Conservation (phyloP, 2,113 vertebrate genomes). For the Probosciger aterrimus region DNA sequence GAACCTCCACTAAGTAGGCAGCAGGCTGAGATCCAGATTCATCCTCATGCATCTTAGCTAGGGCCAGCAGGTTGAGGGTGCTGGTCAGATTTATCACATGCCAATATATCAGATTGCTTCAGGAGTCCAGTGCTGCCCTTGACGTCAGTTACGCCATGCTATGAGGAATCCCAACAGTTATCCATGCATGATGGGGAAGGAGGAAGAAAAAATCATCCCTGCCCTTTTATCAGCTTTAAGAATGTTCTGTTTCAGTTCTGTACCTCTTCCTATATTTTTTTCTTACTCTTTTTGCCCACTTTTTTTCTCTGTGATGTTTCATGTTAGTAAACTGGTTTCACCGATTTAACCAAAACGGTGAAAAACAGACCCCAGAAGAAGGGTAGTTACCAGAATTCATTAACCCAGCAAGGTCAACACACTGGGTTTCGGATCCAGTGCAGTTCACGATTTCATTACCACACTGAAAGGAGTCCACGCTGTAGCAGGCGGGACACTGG, state of each 20-base stretch:
- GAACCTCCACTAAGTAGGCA: not conserved
- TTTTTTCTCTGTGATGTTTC: not conserved
- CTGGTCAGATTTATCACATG: not conserved
- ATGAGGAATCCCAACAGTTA: not conserved
- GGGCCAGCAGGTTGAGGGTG: not conserved
- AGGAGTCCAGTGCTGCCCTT: not conserved
- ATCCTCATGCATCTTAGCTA: not conserved
- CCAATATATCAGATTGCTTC: not conserved
- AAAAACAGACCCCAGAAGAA: not conserved
- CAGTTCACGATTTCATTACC: not conserved
- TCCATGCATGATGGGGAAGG: not conserved
- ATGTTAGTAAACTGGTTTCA: not conserved
- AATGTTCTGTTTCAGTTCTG: not conserved
- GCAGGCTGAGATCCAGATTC: not conserved
- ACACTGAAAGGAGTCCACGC: not conserved
- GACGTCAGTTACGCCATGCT: not conserved
- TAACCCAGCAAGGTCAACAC: conserved; percentile 35
- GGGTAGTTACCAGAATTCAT: conserved; percentile 27
- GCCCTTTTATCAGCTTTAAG: not conserved
- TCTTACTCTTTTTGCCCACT: not conserved
- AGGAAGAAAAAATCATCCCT: rapidly evolving
- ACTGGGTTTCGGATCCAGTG: conserved; percentile 20
- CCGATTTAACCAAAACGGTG: not conserved
- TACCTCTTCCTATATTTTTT: not conserved
- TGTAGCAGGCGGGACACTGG: conserved; percentile 47